These are phyloP conservation scores for Pterostichus niger DNA, from an alignment of 2,888 invertebrate genomes.

Conservation along the genomic window DNA sequence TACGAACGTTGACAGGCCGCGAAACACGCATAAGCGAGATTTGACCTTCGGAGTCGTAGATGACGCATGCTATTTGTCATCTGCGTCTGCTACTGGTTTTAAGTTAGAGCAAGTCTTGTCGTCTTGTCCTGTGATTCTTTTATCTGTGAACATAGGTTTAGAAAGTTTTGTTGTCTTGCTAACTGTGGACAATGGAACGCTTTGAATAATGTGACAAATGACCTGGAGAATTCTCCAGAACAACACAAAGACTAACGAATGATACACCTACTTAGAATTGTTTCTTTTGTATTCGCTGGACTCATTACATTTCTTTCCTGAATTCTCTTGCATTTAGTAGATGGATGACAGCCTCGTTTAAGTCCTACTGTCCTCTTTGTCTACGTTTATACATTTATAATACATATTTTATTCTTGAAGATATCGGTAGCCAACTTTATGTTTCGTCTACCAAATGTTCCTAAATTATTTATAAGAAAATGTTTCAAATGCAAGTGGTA, in stretches of 20 bases:
- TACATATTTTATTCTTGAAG: no score
- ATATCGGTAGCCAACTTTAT: no score
- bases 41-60: slow-evolving; percentile 44
- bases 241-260: background rate
- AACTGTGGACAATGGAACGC: slow-evolving; percentile 30
- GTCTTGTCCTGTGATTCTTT: slow-evolving; percentile 38
- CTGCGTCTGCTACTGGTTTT: slow-evolving; percentile 37
- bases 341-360: no score
- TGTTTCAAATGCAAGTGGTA: no score
- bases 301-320: slow-evolving; percentile 25
- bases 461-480: no score
- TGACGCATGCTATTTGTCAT: slow-evolving; percentile 54
- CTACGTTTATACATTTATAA: no score
- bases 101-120: background rate
- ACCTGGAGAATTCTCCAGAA: slow-evolving; percentile 9
- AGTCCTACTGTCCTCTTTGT: no score
- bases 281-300: slow-evolving; percentile 12
- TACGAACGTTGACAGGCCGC: slow-evolving; percentile 52
- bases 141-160: slow-evolving; percentile 35
- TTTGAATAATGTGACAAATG: slow-evolving; percentile 55
- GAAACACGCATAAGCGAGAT: slow-evolving; percentile 29
- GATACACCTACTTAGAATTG: slow-evolving; percentile 45
- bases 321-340: background rate
- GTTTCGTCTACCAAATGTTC: no score
- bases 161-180: slow-evolving; percentile 39